Evolutionary conservation across 2,797 vertebrate species (phyloP).

Genomic region (Sebastes goodei): DNA sequence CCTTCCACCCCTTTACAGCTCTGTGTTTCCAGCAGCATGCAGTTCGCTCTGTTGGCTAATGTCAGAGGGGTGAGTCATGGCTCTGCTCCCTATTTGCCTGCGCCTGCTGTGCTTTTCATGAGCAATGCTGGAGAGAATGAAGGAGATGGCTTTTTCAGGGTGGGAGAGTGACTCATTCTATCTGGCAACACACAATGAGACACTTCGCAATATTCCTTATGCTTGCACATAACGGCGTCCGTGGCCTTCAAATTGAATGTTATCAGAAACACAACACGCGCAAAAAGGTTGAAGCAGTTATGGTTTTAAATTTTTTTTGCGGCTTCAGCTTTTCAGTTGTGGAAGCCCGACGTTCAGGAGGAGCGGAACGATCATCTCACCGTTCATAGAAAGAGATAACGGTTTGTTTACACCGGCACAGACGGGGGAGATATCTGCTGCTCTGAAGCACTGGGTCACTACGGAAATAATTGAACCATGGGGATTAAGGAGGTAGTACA

Average conservation of each 20-base stretch:
- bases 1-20: conserved; percentile 47
- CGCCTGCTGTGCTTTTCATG: conserved; percentile 70
- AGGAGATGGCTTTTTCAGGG: conserved; percentile 56
- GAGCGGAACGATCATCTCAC: neutral
- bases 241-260: conserved; percentile 33
- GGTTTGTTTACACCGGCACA: neutral
- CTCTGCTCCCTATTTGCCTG: conserved; percentile 64
- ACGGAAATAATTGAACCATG: neutral
- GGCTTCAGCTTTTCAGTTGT: neutral
- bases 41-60: conserved; percentile 53
- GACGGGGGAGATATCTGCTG: neutral
- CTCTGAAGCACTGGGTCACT: neutral
- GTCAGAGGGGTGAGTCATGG: conserved; percentile 73
- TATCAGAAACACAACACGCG: conserved; percentile 26
- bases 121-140: conserved; percentile 46
- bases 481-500: neutral
- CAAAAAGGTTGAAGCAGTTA: conserved; percentile 21
- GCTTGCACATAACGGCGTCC: neutral
- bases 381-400: neutral
- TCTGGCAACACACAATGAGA: conserved; percentile 50
- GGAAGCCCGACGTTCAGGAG: neutral
- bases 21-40: conserved; percentile 44
- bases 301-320: neutral
- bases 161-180: conserved; percentile 52
- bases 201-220: conserved; percentile 19